A percentile compares a stretch with the other conserved stretches of the same genome.
Evolutionary conservation across 2,888 invertebrate species (phyloP).

Genomic region (Melanchra persicariae): DNA sequence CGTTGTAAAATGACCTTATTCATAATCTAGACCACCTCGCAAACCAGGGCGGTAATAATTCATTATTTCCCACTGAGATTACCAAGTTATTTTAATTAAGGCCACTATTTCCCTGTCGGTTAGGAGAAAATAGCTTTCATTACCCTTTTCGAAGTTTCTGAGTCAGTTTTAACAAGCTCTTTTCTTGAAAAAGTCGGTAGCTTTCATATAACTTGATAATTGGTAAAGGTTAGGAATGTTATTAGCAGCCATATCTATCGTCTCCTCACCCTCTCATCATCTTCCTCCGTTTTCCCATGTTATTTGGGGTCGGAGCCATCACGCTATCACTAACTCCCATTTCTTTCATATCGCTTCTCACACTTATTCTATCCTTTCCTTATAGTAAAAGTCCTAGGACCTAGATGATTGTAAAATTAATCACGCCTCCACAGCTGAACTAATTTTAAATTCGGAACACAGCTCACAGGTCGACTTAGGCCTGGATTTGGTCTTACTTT

Average conservation of each 20-base stretch:
- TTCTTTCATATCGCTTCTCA: too few species aligned
- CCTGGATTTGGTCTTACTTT: neutral
- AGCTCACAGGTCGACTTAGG: neutral
- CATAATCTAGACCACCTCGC: conserved; percentile 20
- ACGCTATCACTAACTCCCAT: too few species aligned
- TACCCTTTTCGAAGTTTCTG: conserved; percentile 23
- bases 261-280: too few species aligned
- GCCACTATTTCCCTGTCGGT: conserved; percentile 44
- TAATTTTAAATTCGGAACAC: neutral
- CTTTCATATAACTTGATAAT: neutral
- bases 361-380: too few species aligned
- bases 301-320: too few species aligned
- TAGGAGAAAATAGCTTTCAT: conserved; percentile 31
- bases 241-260: neutral
- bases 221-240: neutral
- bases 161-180: conserved; percentile 4
- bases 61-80: conserved; percentile 47
- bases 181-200: conserved; percentile 7
- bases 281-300: too few species aligned
- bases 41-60: conserved; percentile 53
- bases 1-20: conserved; percentile 6
- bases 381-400: neutral
- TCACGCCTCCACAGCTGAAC: neutral
- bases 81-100: conserved; percentile 61
- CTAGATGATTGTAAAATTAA: neutral